Conservation (phyloP, 2,888 invertebrate genomes). For the Acholoe squamosa region DNA sequence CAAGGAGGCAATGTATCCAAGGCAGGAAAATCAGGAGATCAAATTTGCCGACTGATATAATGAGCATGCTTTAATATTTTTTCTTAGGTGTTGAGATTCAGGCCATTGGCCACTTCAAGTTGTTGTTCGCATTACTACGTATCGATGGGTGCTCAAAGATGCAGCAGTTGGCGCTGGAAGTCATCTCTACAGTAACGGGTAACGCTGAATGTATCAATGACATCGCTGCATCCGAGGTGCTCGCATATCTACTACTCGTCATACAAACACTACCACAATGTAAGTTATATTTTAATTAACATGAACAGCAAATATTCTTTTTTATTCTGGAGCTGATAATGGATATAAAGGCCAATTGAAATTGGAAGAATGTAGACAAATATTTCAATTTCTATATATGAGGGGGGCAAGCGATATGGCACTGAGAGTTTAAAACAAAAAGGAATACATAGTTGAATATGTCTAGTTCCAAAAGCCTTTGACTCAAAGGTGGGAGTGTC, state of each 20-base stretch:
- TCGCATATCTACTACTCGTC: slow-evolving; percentile 89
- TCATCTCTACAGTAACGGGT: slow-evolving; percentile 88
- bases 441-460: too few species aligned
- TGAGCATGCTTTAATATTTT: not conserved
- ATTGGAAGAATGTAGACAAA: too few species aligned
- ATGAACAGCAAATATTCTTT: not conserved
- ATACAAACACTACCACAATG: slow-evolving; percentile 83
- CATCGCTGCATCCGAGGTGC: slow-evolving; percentile 93
- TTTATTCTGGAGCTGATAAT: not conserved
- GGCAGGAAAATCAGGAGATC: too few species aligned
- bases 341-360: too few species aligned
- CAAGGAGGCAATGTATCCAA: too few species aligned
- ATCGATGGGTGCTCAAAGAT: slow-evolving; percentile 86
- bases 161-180: slow-evolving; percentile 90
- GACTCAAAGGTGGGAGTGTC: too few species aligned
- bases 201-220: slow-evolving; percentile 98
- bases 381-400: too few species aligned
- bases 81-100: slow-evolving; percentile 92
- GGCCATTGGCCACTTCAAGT: slow-evolving; percentile 97
- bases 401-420: too few species aligned
- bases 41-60: too few species aligned
- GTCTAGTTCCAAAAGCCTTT: too few species aligned
- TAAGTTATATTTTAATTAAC: slow-evolving; percentile 71
- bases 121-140: slow-evolving; percentile 92
- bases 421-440: too few species aligned